Conservation (phyloP, 2,888 invertebrate genomes). For the Digitonthophagus gazella region DNA sequence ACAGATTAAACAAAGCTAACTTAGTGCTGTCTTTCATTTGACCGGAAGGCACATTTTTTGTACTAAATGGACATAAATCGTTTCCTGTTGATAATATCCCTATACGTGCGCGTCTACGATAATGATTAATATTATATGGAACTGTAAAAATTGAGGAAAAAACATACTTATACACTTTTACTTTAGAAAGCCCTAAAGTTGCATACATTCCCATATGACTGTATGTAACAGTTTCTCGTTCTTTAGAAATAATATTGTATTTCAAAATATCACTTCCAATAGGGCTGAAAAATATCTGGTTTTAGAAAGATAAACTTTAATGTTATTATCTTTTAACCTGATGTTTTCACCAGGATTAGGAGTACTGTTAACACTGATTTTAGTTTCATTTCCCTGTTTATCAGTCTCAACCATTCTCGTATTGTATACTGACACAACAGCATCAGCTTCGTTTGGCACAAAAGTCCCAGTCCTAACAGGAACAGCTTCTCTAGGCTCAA, state of each 20-base stretch:
- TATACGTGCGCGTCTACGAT: slow-evolving; percentile 61
- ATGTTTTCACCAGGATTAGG: slow-evolving; percentile 76
- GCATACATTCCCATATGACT: slow-evolving; percentile 70
- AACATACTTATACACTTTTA: slow-evolving; percentile 55
- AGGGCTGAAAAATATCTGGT: background rate
- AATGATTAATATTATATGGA: no score
- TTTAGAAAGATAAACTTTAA: background rate
- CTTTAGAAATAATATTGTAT: slow-evolving; percentile 54
- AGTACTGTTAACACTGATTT: slow-evolving; percentile 69
- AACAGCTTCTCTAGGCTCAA: slow-evolving; percentile 70
- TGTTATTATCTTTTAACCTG: slow-evolving; percentile 48
- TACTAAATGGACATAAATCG: slow-evolving; percentile 70
- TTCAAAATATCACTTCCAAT: background rate
- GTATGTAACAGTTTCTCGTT: slow-evolving; percentile 58
- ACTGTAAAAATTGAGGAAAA: background rate
- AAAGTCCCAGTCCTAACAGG: slow-evolving; percentile 95
- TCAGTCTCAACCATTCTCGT: slow-evolving; percentile 68
- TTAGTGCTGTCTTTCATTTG: slow-evolving; percentile 93
- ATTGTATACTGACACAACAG: slow-evolving; percentile 85
- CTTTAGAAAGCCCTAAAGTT: slow-evolving; percentile 59
- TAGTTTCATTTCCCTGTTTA: slow-evolving; percentile 64
- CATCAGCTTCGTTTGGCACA: slow-evolving; percentile 76
- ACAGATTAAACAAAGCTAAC: slow-evolving; percentile 71
- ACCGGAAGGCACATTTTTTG: slow-evolving; percentile 59
- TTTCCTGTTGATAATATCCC: slow-evolving; percentile 93